Base-by-base conservation (phyloP, 1,140 invertebrate genomes). In the Saccostrea cuccullata region DNA sequence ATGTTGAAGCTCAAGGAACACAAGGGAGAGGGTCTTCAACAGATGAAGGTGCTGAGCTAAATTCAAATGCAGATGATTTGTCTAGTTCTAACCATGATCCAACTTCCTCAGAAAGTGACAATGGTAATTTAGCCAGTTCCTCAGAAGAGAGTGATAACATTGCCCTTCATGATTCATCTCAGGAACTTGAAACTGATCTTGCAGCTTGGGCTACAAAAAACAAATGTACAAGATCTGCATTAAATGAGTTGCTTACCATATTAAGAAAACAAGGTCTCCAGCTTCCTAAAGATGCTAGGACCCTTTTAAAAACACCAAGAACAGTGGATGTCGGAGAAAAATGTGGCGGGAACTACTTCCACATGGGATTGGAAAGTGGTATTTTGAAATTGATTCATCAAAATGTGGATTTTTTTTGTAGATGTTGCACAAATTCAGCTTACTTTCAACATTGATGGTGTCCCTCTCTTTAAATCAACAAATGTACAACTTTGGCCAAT, bases 401-500 rank as follows among this genome's bases (percentile, higher is more conserved):
- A 9, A 60, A 87, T 82, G 6, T n/a, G 20, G 77, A 56, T 1
- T 23, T 56, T n/a, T 40, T 87, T 87, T 70, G 64, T 26, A 55
- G 55, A 56, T 70, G 82, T 30, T 20, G 12, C 64, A 26, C n/a
- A 40, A 3, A 86, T 87, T 77, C 47, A 58, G 8, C 60, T 89
- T 15, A 86, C 13, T 55, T 87, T 91, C 26, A 91, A 91, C 85
- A 87, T 91, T 67, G 91, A 91, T 87, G 87, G 91, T 12, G 26
- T 90, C 11, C 87, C 91, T 23, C 55, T 91, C 17, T 91, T 89
- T 58, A 91, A 91, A 82, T 89, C 87, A 55, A 82, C 67, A 9
- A 40, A 26, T 55, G 73, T 73, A 12, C 90, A 91, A 40, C 84
- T 91, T 55, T 94, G 93, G 91, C 92, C 91, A n/a, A 93, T 94